Evolutionary conservation across 2,113 vertebrate species (phyloP), one percentile per base, ranked within the genome.

Genomic region (Lepidothrix coronata): DNA sequence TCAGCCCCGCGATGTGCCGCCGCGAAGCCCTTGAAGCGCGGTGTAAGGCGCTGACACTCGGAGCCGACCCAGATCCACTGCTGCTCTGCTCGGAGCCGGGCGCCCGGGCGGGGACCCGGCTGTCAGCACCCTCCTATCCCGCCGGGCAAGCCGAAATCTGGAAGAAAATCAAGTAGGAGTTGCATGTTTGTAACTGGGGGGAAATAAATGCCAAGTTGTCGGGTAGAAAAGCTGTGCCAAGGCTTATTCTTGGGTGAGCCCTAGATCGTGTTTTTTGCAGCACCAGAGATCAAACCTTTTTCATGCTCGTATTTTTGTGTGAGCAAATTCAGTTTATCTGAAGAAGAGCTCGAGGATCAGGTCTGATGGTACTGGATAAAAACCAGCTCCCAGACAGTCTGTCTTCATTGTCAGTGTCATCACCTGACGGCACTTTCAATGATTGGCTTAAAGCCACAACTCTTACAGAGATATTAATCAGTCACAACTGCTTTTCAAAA

Each of bases 1-100:
- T 95, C 95, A 92, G 91, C 86, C 46, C 78, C 89, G 93, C 72
- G 43, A 83, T 89, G 97, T 93, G 96, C 96, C 84, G 92, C 89
- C 83, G 92, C 87, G 61, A 58, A 39, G 41, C 94, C 66, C 80
- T 79, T 9, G 92, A 2, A 84, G 88, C 81, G 67, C 91, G 0
- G 39, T 0, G 81, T 4, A 1, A 86, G 28, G 79, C 95, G 80
- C 92, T 41, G 91, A 54, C 80, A 63, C 79, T 73, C 91, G 75
- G 30, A 62, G 33, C 57, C 71, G 88, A 27, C 68, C 59, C 78
- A 10, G 41, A 17, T 79, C 72, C 44, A 63, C 75, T 76, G 25
- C 89, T 86, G 21, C 84, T 73, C 37, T 7, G 20, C 85, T 58
- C 49, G 63, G 71, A 80, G 87, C 71, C 72, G 62, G 55, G 73